phyloP scores from a whole-genome alignment of 1,140 invertebrate species.

The Linepithema humile region DNA sequence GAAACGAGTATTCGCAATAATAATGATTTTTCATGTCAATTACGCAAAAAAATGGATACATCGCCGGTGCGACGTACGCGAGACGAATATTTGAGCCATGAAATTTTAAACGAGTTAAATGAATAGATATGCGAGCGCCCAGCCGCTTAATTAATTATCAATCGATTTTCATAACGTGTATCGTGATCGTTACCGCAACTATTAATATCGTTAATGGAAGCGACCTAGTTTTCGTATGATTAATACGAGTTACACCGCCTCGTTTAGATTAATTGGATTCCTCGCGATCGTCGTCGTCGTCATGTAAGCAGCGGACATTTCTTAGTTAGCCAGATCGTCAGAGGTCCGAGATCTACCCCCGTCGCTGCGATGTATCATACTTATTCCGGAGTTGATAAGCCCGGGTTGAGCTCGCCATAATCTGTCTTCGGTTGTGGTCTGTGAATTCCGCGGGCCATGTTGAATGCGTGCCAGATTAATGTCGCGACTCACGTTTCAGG shows the following conservation, averaged over 20 bases:
- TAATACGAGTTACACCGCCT: conserved; percentile 38
- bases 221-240: conserved; percentile 36
- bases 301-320: neutral
- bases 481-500: conserved; percentile 22
- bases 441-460: conserved; percentile 9
- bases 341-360: neutral
- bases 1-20: neutral
- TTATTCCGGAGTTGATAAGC: neutral
- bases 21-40: neutral
- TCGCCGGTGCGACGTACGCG: neutral
- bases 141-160: neutral
- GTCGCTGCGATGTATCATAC: conserved; percentile 6
- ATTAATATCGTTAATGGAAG: conserved; percentile 49
- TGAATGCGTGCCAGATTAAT: conserved; percentile 35
- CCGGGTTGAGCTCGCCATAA: neutral
- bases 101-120: neutral
- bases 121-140: neutral
- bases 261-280: conserved; percentile 49
- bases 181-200: conserved; percentile 4
- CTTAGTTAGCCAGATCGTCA: neutral
- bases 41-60: neutral
- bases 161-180: conserved; percentile 15
- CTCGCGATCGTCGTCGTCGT: neutral
- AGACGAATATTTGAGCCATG: neutral
- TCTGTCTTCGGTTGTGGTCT: neutral